A percentile compares a stretch with the other conserved stretches of the same genome.
phyloP scores from a whole-genome alignment of 2,888 invertebrate species.

The Mythimna impura region DNA sequence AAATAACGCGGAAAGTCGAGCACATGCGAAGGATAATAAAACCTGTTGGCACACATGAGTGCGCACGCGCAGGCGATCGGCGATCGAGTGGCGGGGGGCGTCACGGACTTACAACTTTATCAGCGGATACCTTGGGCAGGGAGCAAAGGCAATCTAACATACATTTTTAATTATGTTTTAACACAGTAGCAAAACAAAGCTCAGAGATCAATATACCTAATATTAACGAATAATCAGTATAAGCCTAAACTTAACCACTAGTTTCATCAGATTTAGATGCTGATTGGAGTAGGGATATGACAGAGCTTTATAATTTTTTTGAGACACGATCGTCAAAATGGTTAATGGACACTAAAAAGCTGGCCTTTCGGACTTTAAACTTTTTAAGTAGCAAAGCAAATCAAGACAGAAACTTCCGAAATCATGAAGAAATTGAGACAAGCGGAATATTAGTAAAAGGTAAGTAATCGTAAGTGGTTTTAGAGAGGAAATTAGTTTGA shows the following conservation, averaged over 20 bases:
- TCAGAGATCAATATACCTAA: not conserved
- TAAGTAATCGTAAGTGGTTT: not conserved
- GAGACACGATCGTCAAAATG: not conserved
- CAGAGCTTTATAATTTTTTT: not conserved
- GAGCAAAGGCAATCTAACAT: not conserved
- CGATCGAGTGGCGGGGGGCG: conserved; percentile 65
- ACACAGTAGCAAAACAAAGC: not conserved
- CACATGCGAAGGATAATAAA: conserved; percentile 59
- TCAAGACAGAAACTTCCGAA: too few relatives aligned
- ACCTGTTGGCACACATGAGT: conserved; percentile 69
- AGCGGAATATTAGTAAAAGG: not conserved
- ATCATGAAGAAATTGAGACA: not conserved
- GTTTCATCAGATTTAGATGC: too few relatives aligned
- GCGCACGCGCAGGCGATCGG: conserved; percentile 57
- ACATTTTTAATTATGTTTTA: not conserved
- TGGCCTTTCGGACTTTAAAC: not conserved
- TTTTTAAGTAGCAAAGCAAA: not conserved
- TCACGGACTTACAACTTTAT: conserved; percentile 62
- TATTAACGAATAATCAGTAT: too few relatives aligned
- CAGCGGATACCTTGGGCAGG: conserved; percentile 21
- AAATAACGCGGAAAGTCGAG: conserved; percentile 39
- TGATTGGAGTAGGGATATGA: too few relatives aligned
- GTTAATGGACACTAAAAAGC: not conserved
- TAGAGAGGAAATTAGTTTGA: conserved; percentile 3
- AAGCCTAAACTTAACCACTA: not conserved